Evolutionary conservation across 2,888 invertebrate species (phyloP).

Genomic region (Thyatira batis): DNA sequence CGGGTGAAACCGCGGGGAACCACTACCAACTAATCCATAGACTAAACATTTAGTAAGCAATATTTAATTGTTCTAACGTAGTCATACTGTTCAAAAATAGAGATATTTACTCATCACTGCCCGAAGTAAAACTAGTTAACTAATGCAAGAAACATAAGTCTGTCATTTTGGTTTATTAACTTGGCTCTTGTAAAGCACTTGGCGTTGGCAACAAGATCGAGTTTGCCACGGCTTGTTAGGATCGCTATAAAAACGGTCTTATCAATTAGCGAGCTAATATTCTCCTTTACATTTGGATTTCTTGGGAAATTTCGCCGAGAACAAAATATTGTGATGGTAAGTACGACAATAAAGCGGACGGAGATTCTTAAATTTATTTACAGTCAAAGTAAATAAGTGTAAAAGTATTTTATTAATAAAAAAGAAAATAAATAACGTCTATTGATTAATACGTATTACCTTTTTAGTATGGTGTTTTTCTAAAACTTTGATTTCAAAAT

Average conservation of each 20-base stretch:
- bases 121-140: background rate
- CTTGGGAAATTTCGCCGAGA: background rate
- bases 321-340: background rate
- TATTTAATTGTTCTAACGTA: background rate
- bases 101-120: background rate
- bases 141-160: background rate
- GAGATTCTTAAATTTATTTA: no score
- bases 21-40: background rate
- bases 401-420: no score
- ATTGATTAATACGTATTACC: no score
- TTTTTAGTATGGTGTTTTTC: no score
- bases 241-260: background rate
- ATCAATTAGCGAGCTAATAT: background rate
- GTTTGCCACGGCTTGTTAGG: background rate
- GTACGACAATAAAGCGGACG: background rate
- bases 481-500: no score
- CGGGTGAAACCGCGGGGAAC: no score
- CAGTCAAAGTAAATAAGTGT: no score
- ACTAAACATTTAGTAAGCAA: background rate
- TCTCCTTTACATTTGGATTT: background rate
- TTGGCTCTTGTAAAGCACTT: background rate
- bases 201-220: background rate
- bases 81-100: constrained; percentile 1
- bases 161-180: background rate
- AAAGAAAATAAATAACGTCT: no score